These are phyloP conservation scores for Rafetus swinhoei DNA, from an alignment of 2,113 vertebrate genomes.

Conservation along the genomic window DNA sequence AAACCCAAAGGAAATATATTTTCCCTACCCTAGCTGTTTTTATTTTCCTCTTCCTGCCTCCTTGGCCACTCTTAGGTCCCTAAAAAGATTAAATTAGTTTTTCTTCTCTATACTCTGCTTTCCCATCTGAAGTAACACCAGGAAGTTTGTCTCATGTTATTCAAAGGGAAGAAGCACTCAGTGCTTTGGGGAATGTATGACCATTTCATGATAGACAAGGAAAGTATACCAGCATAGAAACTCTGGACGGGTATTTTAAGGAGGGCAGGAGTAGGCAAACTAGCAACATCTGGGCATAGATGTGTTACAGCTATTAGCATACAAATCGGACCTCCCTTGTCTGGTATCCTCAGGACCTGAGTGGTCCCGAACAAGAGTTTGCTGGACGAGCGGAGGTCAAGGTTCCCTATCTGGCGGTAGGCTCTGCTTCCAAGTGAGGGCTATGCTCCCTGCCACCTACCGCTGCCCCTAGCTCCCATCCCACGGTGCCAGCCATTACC, in stretches of 20 bases:
- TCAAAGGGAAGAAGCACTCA: neutral
- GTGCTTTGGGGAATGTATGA: neutral
- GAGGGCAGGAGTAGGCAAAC: neutral
- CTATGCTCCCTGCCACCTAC: too few relatives aligned
- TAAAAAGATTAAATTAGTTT: conserved; percentile 35
- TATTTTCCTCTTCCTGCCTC: conserved; percentile 33
- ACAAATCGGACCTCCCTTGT: too few relatives aligned
- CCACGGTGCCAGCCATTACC: too few relatives aligned
- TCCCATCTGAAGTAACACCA: conserved; percentile 22
- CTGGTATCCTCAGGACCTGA: too few relatives aligned
- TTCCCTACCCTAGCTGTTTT: conserved; percentile 26
- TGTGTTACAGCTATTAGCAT: neutral
- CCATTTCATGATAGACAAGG: neutral
- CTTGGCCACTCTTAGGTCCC: conserved; percentile 4
- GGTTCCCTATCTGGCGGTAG: too few relatives aligned
- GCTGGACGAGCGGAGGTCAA: too few relatives aligned
- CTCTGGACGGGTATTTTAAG: neutral
- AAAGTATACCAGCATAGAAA: neutral
- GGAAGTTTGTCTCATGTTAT: neutral
- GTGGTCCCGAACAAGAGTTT: too few relatives aligned
- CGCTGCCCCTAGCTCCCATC: too few relatives aligned
- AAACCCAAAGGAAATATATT: conserved; percentile 11
- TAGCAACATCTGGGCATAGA: neutral
- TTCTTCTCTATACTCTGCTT: conserved; percentile 35
- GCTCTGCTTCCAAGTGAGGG: too few relatives aligned